These are phyloP conservation scores for Bombycilla garrulus DNA, from an alignment of 2,113 vertebrate species.

Conservation along the genomic window DNA sequence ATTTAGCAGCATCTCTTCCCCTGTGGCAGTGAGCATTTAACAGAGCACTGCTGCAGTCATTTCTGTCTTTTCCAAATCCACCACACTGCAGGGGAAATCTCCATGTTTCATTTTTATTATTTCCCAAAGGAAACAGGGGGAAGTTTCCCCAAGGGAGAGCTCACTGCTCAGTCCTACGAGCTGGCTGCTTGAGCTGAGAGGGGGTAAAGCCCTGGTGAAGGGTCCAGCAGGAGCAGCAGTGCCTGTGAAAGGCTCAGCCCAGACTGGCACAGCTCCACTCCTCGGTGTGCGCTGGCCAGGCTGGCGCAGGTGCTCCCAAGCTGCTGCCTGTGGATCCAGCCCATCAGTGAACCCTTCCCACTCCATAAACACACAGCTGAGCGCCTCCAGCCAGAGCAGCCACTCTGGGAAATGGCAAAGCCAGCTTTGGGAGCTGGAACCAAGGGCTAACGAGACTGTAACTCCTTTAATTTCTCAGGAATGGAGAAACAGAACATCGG, in stretches of 20 bases:
- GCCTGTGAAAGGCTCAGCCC: not conserved
- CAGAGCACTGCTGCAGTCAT: not conserved
- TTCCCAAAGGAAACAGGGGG: not conserved
- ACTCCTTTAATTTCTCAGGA: not conserved
- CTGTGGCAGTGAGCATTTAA: not conserved
- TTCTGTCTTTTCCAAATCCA: not conserved
- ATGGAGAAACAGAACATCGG: not conserved
- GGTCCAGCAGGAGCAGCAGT: not conserved
- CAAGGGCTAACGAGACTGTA: not conserved
- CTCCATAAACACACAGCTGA: not conserved
- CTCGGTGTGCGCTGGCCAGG: not conserved
- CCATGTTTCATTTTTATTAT: not conserved
- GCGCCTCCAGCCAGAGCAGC: not conserved
- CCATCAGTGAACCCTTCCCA: not conserved
- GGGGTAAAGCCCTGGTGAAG: accelerated
- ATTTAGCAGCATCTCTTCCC: slow-evolving; percentile 6
- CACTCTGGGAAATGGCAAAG: not conserved
- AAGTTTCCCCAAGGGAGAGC: not conserved
- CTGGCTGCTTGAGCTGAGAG: not conserved
- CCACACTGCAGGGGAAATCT: not conserved
- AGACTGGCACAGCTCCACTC: not conserved
- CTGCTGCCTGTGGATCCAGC: not conserved
- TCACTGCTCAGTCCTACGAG: not conserved
- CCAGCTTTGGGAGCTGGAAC: not conserved
- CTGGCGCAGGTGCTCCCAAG: not conserved